Base-by-base conservation (phyloP, 2,797 vertebrate genomes). In the Ataeniobius toweri region DNA sequence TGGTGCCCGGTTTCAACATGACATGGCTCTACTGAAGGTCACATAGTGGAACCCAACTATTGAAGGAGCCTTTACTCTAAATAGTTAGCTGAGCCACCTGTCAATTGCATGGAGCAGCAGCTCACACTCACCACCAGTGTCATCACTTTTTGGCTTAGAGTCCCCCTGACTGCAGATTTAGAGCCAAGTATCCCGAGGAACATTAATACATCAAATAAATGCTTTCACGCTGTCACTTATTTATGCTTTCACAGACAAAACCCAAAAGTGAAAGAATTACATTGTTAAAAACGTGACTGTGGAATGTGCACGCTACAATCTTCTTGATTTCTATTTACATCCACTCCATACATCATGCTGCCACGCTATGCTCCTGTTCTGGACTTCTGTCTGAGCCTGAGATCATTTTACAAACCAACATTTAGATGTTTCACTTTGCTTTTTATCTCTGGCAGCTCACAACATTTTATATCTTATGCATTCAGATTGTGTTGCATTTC, bases 51-150 rank as follows among this genome's bases (percentile, higher is more conserved):
- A 80, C 78, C 36, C 46, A 75, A 72, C 83, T 85, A 83, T 89
- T 90, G 90, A 91, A 90, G 85, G 85, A 85, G 86, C 83, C 93
- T 94, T 95, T 82, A 93, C 93, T 90, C 82, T 90, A 94, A 94
- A 95, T 94, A 95, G 93, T 88, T 69, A 6, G 55, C 73, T 18
- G 76, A 65, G 63, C 89, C 92, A 92, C 90, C 89, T 95, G 93
- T 92, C 92, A 85, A 73, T 76, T 6, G 50, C 73, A 70, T 71
- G 55, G 58, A 77, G 77, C 76, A 78, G 81, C 71, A 9, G 78
- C 81, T 88, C 70, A 56, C 79, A 68, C 75, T 28, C 71, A 74
- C 73, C 56, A 71, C 81, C 59, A 8, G 67, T 78, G 88, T 90
- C 86, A 89, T 88, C 76, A 79, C 76, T 87, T 82, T 86, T 71